Evolutionary conservation across 2,113 vertebrate species (phyloP).

Genomic region (Butastur rufipennis): DNA sequence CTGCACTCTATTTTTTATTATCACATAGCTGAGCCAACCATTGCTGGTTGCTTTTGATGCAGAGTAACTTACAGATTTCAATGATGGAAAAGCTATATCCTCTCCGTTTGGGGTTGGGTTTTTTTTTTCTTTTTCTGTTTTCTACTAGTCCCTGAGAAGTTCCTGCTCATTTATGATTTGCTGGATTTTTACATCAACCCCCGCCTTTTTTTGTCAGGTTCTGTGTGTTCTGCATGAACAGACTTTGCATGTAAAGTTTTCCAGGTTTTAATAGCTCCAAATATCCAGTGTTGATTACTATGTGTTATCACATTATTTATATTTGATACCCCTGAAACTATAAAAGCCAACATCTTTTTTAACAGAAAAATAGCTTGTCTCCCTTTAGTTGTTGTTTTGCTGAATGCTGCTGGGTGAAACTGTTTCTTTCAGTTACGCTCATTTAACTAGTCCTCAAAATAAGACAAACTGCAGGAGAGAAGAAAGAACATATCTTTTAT

Average conservation of each 20-base stretch:
- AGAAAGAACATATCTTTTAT: not conserved
- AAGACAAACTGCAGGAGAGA: not conserved
- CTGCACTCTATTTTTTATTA: not conserved
- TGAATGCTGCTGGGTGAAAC: not conserved
- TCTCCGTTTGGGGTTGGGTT: not conserved
- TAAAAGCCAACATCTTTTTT: not conserved
- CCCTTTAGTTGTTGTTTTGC: not conserved
- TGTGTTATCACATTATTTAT: not conserved
- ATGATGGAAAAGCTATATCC: not conserved
- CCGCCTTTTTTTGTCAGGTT: not conserved
- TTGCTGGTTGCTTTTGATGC: not conserved
- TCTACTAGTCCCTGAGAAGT: not conserved
- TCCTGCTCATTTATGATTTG: not conserved
- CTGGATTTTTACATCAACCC: not conserved
- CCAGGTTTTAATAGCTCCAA: not conserved
- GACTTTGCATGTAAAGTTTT: not conserved
- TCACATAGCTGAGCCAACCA: not conserved
- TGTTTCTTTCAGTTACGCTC: not conserved
- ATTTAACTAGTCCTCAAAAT: not conserved
- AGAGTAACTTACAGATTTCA: not conserved
- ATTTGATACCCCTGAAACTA: not conserved
- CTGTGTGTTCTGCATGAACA: not conserved
- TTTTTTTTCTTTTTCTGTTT: not conserved
- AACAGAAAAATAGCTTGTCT: not conserved
- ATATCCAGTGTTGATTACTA: not conserved